These are phyloP conservation scores for Scaptomyza reducta DNA, from an alignment of 2,888 invertebrate species.

Conservation along the genomic window DNA sequence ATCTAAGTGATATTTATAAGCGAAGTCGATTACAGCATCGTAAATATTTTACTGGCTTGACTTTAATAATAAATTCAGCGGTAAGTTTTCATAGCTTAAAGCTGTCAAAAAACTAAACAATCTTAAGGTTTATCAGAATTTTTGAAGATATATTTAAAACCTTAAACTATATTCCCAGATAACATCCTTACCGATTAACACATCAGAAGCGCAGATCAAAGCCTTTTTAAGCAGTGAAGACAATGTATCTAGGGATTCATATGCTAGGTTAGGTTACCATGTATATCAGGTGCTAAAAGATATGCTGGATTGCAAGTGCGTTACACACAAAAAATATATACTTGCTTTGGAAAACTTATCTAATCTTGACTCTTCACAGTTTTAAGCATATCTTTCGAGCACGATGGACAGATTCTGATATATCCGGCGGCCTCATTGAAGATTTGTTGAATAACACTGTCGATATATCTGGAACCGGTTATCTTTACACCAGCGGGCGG, in stretches of 20 bases:
- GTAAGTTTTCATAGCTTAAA: constrained; percentile 54
- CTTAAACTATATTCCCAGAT: constrained; percentile 36
- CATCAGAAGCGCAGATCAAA: constrained; percentile 40
- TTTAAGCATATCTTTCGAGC: constrained; percentile 56
- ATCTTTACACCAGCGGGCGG: constrained; percentile 53
- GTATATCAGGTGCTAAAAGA: constrained; percentile 59
- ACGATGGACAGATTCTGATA: constrained; percentile 69
- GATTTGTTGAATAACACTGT: constrained; percentile 64
- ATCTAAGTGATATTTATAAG: constrained; percentile 67
- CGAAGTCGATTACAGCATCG: constrained; percentile 72
- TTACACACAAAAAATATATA: background rate
- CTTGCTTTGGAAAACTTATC: background rate
- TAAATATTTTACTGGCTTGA: constrained; percentile 71
- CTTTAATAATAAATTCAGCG: constrained; percentile 68
- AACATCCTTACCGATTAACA: constrained; percentile 51
- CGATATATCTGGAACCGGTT: constrained; percentile 64
- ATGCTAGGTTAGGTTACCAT: constrained; percentile 70
- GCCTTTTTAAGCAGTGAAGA: constrained; percentile 43
- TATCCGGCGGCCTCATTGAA: constrained; percentile 74
- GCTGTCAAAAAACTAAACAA: too few relatives aligned
- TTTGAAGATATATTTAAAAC: too few relatives aligned
- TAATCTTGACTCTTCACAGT: constrained; percentile 37
- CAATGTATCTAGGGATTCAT: constrained; percentile 63
- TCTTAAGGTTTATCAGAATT: background rate
- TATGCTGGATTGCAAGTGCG: constrained; percentile 75